phyloP scores from a whole-genome alignment of 1,140 invertebrate species.

The Brachystomella parvula region DNA sequence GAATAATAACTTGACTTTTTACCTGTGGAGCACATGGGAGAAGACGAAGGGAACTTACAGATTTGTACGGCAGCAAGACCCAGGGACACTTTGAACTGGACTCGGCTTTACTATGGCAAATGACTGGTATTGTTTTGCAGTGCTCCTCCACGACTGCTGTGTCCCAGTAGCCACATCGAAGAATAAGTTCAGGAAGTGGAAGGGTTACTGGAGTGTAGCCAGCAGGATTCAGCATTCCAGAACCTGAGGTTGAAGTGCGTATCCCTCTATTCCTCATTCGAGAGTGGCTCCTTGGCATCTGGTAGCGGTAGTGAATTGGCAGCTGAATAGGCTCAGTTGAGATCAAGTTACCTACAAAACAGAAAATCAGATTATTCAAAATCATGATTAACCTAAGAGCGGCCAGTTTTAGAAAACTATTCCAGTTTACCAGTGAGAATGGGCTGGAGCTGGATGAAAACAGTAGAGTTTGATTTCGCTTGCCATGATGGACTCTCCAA shows the following conservation, averaged over 20 bases:
- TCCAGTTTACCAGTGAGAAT: slow-evolving; percentile 26
- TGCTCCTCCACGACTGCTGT: slow-evolving; percentile 17
- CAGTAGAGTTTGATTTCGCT: slow-evolving; percentile 32
- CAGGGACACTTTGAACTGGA: slow-evolving; percentile 20
- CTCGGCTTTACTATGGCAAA: slow-evolving; percentile 17
- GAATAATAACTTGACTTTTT: background rate
- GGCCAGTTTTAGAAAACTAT: background rate
- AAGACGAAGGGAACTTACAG: slow-evolving; percentile 20
- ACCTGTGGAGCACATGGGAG: background rate
- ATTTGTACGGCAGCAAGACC: slow-evolving; percentile 35
- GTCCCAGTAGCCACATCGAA: slow-evolving; percentile 32
- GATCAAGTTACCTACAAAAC: slow-evolving; percentile 32
- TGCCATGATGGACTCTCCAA: slow-evolving; percentile 35
- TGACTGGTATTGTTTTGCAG: slow-evolving; percentile 21
- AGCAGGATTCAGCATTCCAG: slow-evolving; percentile 18
- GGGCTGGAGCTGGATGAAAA: slow-evolving; percentile 31
- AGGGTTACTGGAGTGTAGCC: slow-evolving; percentile 31
- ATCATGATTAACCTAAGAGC: background rate
- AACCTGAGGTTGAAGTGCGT: background rate
- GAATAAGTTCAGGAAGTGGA: slow-evolving; percentile 31
- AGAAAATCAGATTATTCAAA: slow-evolving; percentile 2
- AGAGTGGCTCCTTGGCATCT: slow-evolving; percentile 35
- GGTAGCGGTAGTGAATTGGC: slow-evolving; percentile 37
- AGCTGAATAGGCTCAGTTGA: slow-evolving; percentile 28
- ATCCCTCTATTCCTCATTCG: slow-evolving; percentile 19